Evolutionary conservation across 1,140 invertebrate species (phyloP), one percentile per base, ranked within the genome.

Genomic region (Ceratina australensis): DNA sequence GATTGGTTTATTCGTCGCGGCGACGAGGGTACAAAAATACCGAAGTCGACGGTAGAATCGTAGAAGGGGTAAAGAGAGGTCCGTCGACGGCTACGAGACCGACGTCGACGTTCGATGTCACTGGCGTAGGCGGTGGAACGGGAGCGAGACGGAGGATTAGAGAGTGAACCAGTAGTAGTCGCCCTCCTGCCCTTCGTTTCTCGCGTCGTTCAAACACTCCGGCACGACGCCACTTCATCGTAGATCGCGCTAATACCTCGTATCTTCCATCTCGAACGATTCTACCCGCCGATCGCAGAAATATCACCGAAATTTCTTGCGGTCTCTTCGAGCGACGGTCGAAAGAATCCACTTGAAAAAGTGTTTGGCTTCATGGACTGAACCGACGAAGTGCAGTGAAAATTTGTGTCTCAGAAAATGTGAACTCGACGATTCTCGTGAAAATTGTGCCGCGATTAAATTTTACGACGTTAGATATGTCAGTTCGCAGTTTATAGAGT

Each of bases 111-210:
- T 59, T 68, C 50, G 71, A 66, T 69, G 78, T 59, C 54, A 72
- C 59, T 54, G 69, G 66, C 54, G 76, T 56, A 82, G 66, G 61
- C 18, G 42, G 67, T 47, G 28, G 72, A 63, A 59, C 16, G 60
- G 28, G 69, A 83, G 67, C 47, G 57, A 68, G 72, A 77, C 59
- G 69, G 78, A 72, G 73, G 72, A 83, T 79, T 68, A 72, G 67
- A 84, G 77, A 49, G 54, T 42, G 47, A 66, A 79, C 75, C 82
- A 84, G 33, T 42, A 42, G 5, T 42, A 42, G 83, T 81, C 79
- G 81, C 79, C 76, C 83, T 84, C 71, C 50, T 68, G 86, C 72
- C 65, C 79, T 83, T 76, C 73, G 78, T 71, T 82, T 86, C 82
- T 76, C 74, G 33, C 72, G 52, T 82, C 80, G 64, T 80, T 84